Base-by-base conservation (phyloP, 1,140 invertebrate species). In the Heliothis virescens region DNA sequence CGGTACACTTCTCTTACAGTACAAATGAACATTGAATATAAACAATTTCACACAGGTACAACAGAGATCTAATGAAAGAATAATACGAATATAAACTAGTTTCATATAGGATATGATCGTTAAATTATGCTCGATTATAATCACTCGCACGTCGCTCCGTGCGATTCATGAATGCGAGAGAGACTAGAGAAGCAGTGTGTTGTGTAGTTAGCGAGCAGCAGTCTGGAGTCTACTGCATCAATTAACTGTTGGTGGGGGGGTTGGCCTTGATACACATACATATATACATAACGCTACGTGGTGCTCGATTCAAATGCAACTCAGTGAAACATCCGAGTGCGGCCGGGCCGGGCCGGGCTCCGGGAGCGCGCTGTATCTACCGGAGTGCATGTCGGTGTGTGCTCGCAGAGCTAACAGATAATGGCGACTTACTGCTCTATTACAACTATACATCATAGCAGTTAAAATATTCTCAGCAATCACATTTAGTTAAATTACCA, bases 41-140 rank as follows among this genome's bases (percentile, higher is more conserved):
- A 92, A 93, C 89, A 86, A 89, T 90, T 93, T 90, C 85, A 92
- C 88, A 90, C 92, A 94, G 93, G 93, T 94, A 94, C 93, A 92
- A 94, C 91, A 94, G 93, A 94, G 93, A 94, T 94, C 93, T 94
- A 94, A 93, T 92, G 90, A 93, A 94, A 92, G 87, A 92, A 93
- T 94, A 94, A 94, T 94, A 94, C 91, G 89, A 94, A 93, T 93
- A 93, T 86, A 89, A 94, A 93, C 93, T 94, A 94, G 87, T 85
- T 89, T 92, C 82, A 91, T 90, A 91, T 88, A 94, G 92, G 93
- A 94, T 94, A 92, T 92, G 89, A 91, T 89, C 69, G 82, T 84
- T 86, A 88, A 90, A 94, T 94, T 94, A 94, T 94, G 93, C 92
- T 91, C 91, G 89, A 90, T 90, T 90, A 92, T 89, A 89, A 89